phyloP scores from a whole-genome alignment of 1,140 invertebrate genomes.

The Mactra quadrangularis region DNA sequence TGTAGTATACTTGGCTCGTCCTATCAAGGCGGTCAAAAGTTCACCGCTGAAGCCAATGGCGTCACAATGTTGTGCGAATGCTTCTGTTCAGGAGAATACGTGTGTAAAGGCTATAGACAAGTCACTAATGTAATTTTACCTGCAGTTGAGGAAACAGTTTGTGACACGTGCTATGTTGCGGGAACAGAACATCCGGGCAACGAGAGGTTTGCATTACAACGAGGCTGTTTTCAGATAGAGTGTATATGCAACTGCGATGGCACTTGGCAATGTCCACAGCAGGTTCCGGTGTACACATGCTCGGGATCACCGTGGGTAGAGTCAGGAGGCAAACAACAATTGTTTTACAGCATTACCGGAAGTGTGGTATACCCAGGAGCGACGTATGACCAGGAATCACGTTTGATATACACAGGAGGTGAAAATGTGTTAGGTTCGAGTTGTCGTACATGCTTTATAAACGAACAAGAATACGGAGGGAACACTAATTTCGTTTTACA shows the following conservation, averaged over 20 bases:
- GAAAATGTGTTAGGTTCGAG: conserved; percentile 35
- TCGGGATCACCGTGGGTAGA: neutral
- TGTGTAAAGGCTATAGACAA: conserved; percentile 42
- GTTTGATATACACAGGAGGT: conserved; percentile 19
- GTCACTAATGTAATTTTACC: conserved; percentile 41
- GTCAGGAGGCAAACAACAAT: neutral
- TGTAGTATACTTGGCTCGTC: conserved; percentile 28
- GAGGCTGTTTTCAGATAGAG: conserved; percentile 52
- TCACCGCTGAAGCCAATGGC: conserved; percentile 35
- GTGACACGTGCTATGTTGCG: conserved; percentile 37
- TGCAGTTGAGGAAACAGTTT: conserved; percentile 8
- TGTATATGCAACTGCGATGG: conserved; percentile 59
- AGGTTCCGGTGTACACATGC: conserved; percentile 33
- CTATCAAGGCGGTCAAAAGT: conserved; percentile 30
- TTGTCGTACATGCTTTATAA: conserved; percentile 38
- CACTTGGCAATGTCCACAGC: conserved; percentile 53
- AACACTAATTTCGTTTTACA: conserved; percentile 47
- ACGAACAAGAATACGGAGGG: conserved; percentile 29
- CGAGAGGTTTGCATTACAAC: conserved; percentile 37
- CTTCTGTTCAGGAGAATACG: conserved; percentile 42
- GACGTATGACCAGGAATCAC: neutral
- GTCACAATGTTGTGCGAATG: conserved; percentile 53
- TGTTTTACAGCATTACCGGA: conserved; percentile 46
- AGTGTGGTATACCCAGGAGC: conserved; percentile 37
- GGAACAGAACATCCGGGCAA: conserved; percentile 46